phyloP scores from a whole-genome alignment of 92 coral and sea anemone species.

The Zoanthus sociatus region DNA sequence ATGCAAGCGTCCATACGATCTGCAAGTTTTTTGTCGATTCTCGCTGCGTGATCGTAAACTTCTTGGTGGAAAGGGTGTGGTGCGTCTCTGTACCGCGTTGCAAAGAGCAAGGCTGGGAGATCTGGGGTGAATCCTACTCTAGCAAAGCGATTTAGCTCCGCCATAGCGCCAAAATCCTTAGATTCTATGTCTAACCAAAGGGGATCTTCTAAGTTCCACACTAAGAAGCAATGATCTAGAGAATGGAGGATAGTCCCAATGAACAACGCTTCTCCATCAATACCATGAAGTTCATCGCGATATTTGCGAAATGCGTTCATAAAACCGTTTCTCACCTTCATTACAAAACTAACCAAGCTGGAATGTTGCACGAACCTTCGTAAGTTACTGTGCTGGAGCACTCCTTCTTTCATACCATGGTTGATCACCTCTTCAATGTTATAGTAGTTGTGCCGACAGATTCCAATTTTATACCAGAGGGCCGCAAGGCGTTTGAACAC shows the following conservation, averaged over 20 bases:
- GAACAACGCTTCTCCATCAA: slow-evolving; percentile 32
- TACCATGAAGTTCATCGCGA: slow-evolving; percentile 36
- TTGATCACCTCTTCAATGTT: slow-evolving; percentile 5
- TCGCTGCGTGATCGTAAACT: slow-evolving; percentile 23
- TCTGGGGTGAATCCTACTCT: slow-evolving; percentile 23
- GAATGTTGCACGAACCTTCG: slow-evolving; percentile 25
- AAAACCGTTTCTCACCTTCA: slow-evolving; percentile 28
- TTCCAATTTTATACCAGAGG: slow-evolving; percentile 13
- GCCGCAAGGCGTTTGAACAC: slow-evolving; percentile 31
- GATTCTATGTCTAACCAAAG: slow-evolving; percentile 29
- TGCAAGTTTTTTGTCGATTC: slow-evolving; percentile 5
- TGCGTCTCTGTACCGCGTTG: slow-evolving; percentile 13
- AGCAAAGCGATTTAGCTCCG: slow-evolving; percentile 23
- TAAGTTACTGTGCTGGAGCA: background rate
- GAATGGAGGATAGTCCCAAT: slow-evolving; percentile 27
- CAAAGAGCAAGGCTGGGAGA: slow-evolving; percentile 6
- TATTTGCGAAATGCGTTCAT: slow-evolving; percentile 21
- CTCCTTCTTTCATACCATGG: slow-evolving; percentile 35
- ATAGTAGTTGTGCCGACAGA: slow-evolving; percentile 25
- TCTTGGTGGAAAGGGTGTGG: slow-evolving; percentile 34
- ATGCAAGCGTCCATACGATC: slow-evolving; percentile 34
- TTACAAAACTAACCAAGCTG: slow-evolving; percentile 3
- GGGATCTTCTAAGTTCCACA: slow-evolving; percentile 2
- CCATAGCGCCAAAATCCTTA: slow-evolving; percentile 21
- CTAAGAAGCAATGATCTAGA: slow-evolving; percentile 18